Evolutionary conservation across 2,113 vertebrate species (phyloP).

Genomic region (Megalops atlanticus): DNA sequence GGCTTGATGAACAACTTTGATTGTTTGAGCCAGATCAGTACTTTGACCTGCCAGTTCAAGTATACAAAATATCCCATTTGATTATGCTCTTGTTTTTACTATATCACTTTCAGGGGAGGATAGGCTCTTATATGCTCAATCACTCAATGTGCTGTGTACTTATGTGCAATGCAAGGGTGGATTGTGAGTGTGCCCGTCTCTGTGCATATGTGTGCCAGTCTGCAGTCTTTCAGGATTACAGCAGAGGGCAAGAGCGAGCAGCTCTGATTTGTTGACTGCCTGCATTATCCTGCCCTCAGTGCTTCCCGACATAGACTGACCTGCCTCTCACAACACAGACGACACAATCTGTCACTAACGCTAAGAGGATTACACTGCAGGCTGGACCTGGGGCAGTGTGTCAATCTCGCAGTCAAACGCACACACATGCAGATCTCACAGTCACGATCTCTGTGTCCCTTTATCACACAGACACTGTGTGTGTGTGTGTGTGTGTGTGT

Average conservation of each 20-base stretch:
- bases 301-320: slow-evolving; percentile 7
- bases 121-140: background rate
- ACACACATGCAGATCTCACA: background rate
- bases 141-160: background rate
- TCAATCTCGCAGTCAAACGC: slow-evolving; percentile 10
- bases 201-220: background rate
- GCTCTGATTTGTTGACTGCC: slow-evolving; percentile 24
- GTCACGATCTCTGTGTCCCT: background rate
- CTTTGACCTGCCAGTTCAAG: background rate
- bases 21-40: no score
- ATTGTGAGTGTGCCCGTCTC: background rate
- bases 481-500: no score
- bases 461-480: background rate
- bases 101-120: background rate
- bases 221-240: slow-evolving; percentile 11
- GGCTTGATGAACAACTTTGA: no score
- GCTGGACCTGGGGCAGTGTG: slow-evolving; percentile 34
- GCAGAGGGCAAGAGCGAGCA: slow-evolving; percentile 41
- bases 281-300: slow-evolving; percentile 26
- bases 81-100: background rate
- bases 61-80: background rate
- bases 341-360: slow-evolving; percentile 45
- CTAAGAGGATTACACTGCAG: slow-evolving; percentile 43
- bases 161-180: background rate
- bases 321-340: slow-evolving; percentile 3